Conservation (phyloP, 1,140 invertebrate species). For the Ceratina calcarata region DNA sequence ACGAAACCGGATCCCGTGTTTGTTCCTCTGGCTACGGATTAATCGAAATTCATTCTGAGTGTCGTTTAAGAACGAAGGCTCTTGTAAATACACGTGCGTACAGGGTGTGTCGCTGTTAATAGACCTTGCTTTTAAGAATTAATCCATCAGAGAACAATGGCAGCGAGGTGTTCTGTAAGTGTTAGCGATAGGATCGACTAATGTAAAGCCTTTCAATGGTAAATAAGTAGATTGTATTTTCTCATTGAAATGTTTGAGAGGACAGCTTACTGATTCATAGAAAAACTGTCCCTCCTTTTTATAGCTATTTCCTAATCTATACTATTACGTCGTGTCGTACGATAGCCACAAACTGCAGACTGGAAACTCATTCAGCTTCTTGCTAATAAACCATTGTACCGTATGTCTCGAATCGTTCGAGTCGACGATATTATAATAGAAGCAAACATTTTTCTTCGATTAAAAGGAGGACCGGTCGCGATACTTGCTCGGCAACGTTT, state of each 20-base stretch:
- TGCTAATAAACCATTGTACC: neutral
- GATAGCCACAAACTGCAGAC: too few species aligned
- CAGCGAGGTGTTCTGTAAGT: neutral
- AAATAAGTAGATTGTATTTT: neutral
- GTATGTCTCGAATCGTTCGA: too few species aligned
- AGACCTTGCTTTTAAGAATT: neutral
- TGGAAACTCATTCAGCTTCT: too few species aligned
- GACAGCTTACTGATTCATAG: too few species aligned
- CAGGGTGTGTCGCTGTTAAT: slow-evolving; percentile 6
- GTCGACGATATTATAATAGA: neutral
- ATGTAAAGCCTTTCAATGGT: neutral
- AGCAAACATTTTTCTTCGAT: slow-evolving; percentile 26
- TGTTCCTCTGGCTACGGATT: slow-evolving; percentile 28
- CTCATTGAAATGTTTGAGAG: too few species aligned
- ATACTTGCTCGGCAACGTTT: slow-evolving; percentile 10
- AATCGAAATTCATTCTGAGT: slow-evolving; percentile 29
- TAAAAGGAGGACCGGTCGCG: neutral
- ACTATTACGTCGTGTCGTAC: too few species aligned
- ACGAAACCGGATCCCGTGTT: slow-evolving; percentile 40
- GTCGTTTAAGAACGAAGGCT: neutral
- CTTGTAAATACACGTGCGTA: neutral
- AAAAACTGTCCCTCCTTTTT: too few species aligned
- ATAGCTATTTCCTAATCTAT: too few species aligned
- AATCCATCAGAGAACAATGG: neutral
- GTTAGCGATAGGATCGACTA: neutral